Evolutionary conservation across 2,113 vertebrate species (phyloP), one percentile per base, ranked within the genome.

Genomic region (Atlantisia rogersi): DNA sequence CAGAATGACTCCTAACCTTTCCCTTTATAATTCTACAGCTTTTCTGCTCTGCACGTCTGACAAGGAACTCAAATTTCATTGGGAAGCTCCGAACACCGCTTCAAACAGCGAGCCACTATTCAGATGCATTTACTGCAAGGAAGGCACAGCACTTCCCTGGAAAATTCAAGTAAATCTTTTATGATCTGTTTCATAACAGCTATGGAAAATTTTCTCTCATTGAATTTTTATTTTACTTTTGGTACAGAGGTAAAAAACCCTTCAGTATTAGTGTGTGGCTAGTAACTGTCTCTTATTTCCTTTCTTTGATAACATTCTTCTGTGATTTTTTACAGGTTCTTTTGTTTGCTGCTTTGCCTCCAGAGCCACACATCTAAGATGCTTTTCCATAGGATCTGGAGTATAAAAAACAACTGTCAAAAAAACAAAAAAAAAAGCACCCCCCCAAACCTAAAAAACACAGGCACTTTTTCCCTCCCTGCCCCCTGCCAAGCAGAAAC

Each of bases 381-480:
- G 60, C 3, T 26, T 60, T 75, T 17, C 20, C 8, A 10, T 42
- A 19, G 59, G 44, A 69, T 42, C 0, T 52, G n/a, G 8, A 35
- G 6, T 35, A 12, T 75, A 46, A 40, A 60, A 86, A 71, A 12
- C 4, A 76, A 6, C 24, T 48, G 15, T 28, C 6, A 52, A 78
- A 44, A 40, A 46, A 82, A 44, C 35, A 64, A 68, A 44, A 70
- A 67, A 12, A 35, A 62, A 15, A 52, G 5, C 1, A 31, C 17
- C 44, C 42, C 42, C 42, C 6, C 17, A 83, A 86, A 3, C 5
- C 6, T 50, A 14, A 70, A 75, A 73, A 75, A 9, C 4, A 15
- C 5, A 26, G 11, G 2, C 8, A 44, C 10, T 21, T 60, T 42
- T 35, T 11, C 2, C 2, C 10, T 1, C 8, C 12, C 11, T 5